Percentiles rank a stretch among this genome's conserved stretches.
phyloP scores from a whole-genome alignment of 2,888 invertebrate genomes.

The Norana najaformis region DNA sequence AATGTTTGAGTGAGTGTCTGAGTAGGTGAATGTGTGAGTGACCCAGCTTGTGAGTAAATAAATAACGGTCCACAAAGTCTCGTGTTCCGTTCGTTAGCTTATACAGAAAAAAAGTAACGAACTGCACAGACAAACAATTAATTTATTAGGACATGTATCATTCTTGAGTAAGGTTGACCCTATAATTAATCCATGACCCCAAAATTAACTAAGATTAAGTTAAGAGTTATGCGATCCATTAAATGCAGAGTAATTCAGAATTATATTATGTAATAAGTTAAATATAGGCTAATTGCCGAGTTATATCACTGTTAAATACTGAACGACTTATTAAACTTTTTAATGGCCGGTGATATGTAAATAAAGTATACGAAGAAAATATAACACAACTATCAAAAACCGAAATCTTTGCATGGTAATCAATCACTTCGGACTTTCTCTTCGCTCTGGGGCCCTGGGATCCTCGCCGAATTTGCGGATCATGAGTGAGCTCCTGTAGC shows the following conservation, averaged over 20 bases:
- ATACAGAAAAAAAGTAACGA: too few relatives aligned
- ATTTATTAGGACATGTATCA: not conserved
- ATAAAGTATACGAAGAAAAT: not conserved
- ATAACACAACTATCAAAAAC: too few relatives aligned
- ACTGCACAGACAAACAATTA: not conserved
- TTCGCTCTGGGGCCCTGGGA: not conserved
- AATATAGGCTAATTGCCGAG: too few relatives aligned
- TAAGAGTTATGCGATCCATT: not conserved
- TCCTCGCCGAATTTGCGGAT: slow-evolving; percentile 43
- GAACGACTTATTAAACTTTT: not conserved
- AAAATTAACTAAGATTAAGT: not conserved
- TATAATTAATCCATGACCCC: too few relatives aligned
- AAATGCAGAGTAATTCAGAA: not conserved
- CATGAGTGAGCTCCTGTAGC: slow-evolving; percentile 59
- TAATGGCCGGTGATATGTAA: not conserved
- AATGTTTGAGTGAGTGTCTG: not conserved
- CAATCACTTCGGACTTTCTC: not conserved
- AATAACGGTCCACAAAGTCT: too few relatives aligned
- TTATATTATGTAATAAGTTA: not conserved
- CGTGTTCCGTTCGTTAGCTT: too few relatives aligned
- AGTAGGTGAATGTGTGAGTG: not conserved
- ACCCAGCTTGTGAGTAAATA: not conserved
- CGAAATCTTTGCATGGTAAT: not conserved
- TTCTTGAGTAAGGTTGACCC: not conserved
- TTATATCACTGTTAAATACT: not conserved